Percentiles rank a stretch among this genome's conserved stretches.
These are phyloP conservation scores for Ladona fulva DNA, from an alignment of 1,140 invertebrate species.

Conservation along the genomic window DNA sequence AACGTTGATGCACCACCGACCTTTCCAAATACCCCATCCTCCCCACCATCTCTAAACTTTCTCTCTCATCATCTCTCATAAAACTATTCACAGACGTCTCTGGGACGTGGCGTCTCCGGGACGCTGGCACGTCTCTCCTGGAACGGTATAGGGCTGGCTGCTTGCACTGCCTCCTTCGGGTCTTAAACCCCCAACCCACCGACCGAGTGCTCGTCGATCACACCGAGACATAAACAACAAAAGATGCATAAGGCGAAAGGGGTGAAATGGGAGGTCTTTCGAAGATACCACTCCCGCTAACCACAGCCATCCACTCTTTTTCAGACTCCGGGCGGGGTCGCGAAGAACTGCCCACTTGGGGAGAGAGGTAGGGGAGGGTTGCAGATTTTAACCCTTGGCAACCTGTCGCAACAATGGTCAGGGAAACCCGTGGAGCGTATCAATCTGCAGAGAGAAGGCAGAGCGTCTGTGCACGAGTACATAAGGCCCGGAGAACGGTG, in stretches of 20 bases:
- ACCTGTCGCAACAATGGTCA: conserved; percentile 7
- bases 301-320: not conserved
- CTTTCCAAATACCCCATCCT: not conserved
- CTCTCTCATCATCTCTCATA: not conserved
- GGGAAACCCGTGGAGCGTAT: not conserved
- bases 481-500: not conserved
- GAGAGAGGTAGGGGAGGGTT: not conserved
- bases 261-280: not conserved
- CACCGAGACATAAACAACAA: not conserved
- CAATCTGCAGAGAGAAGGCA: not conserved
- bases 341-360: conserved; percentile 25
- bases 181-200: not conserved
- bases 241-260: not conserved
- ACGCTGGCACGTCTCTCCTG: not conserved
- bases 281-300: not conserved
- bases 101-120: not conserved
- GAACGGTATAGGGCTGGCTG: not conserved
- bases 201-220: not conserved
- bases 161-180: not conserved
- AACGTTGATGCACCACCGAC: not conserved
- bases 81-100: not conserved
- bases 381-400: conserved; percentile 1
- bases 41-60: not conserved
- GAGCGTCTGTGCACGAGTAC: not conserved
- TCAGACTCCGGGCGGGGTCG: conserved; percentile 13